Conservation (phyloP, 1,140 invertebrate genomes). For the Mercenaria mercenaria region DNA sequence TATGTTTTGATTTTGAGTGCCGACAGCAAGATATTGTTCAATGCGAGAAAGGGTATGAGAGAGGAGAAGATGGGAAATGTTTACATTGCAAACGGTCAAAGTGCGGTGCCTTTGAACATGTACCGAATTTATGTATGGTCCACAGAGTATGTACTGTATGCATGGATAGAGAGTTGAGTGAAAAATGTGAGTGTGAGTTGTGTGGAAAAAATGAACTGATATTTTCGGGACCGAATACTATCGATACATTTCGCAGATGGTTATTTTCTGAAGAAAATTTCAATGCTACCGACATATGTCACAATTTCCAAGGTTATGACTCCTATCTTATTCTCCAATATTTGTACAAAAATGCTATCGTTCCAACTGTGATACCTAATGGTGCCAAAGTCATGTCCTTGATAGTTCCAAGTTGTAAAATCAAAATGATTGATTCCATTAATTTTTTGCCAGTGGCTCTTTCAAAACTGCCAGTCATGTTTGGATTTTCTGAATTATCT, state of each 20-base stretch:
- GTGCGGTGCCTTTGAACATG: constrained; percentile 27
- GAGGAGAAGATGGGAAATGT: constrained; percentile 29
- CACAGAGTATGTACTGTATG: constrained; percentile 34
- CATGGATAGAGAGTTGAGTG: not conserved
- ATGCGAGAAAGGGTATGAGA: constrained; percentile 8
- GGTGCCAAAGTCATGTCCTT: constrained; percentile 31
- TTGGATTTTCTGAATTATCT: too few relatives aligned
- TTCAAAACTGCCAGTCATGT: too few relatives aligned
- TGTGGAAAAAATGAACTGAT: constrained; percentile 6
- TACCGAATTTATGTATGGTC: constrained; percentile 60
- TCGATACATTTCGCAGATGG: constrained; percentile 5
- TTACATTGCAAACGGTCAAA: not conserved
- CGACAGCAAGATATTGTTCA: constrained; percentile 16
- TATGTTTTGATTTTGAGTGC: constrained; percentile 13
- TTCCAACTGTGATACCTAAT: constrained; percentile 2
- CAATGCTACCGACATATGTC: not conserved
- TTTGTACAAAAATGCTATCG: constrained; percentile 16
- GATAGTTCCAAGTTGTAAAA: constrained; percentile 10
- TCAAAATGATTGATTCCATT: too few relatives aligned
- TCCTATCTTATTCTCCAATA: constrained; percentile 33
- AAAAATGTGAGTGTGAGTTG: not conserved
- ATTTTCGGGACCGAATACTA: not conserved
- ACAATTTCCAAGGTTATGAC: constrained; percentile 51
- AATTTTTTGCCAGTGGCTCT: too few relatives aligned
- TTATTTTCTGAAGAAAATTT: constrained; percentile 36